These are phyloP conservation scores for Pseudolycoriella hygida DNA, from an alignment of 2,888 invertebrate species.

Conservation along the genomic window DNA sequence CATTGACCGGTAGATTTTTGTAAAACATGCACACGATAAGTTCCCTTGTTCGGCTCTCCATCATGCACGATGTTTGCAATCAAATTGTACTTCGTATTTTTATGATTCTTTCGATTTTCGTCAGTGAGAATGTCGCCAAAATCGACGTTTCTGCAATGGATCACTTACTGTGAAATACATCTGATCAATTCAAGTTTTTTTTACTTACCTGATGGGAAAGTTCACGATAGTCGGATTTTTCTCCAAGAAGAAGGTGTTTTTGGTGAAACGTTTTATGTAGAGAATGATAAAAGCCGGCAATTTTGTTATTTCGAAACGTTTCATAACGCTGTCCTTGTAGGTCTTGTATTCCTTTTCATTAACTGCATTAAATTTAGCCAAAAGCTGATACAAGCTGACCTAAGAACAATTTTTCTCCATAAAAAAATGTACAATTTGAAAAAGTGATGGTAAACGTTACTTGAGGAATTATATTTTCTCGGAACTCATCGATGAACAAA, in stretches of 20 bases:
- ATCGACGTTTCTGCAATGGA: conserved; percentile 69
- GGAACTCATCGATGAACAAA: conserved; percentile 89
- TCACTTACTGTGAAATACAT: neutral
- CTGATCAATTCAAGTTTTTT: neutral
- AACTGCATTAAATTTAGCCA: conserved; percentile 92
- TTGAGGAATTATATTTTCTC: conserved; percentile 98
- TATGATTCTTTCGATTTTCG: conserved; percentile 59
- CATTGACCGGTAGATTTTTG: conserved; percentile 74
- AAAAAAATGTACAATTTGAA: neutral
- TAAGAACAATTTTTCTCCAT: conserved; percentile 22
- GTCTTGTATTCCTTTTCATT: conserved; percentile 97
- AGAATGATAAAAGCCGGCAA: conserved; percentile 90
- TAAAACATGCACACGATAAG: conserved; percentile 83
- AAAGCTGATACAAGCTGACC: conserved; percentile 83
- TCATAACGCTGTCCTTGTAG: conserved; percentile 95
- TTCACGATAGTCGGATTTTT: conserved; percentile 99
- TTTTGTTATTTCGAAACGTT: conserved; percentile 86
- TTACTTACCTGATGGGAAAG: conserved; percentile 95
- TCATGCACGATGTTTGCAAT: conserved; percentile 99
- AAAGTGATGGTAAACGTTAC: conserved; percentile 27
- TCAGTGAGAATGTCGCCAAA: conserved; percentile 87
- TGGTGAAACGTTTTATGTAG: conserved; percentile 94
- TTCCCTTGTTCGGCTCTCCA: conserved; percentile 87
- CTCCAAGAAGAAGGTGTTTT: conserved; percentile 96
- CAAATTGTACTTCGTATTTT: conserved; percentile 82